A percentile compares a stretch with the other conserved stretches of the same genome.
Conservation (phyloP, 2,113 vertebrate genomes). For the Takifugu bimaculatus region DNA sequence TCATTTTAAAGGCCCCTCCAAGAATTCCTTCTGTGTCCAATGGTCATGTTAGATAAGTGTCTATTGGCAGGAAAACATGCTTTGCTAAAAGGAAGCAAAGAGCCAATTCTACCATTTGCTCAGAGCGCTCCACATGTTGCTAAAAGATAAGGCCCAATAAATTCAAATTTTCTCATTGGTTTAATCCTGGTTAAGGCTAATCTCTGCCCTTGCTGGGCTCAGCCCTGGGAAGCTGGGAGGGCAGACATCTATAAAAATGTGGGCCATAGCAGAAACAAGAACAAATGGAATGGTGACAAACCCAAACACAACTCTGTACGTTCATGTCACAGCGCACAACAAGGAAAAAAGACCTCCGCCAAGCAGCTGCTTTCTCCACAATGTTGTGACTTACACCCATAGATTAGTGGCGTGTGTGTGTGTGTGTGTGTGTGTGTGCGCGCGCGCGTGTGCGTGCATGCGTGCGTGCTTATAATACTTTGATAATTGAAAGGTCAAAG, state of each 20-base stretch:
- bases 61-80: conserved; percentile 60
- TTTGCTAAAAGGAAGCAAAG: conserved; percentile 59
- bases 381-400: too few relatives aligned
- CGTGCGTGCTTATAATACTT: too few relatives aligned
- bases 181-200: conserved; percentile 72
- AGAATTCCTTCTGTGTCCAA: conserved; percentile 56
- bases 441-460: too few relatives aligned
- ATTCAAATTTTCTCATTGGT: conserved; percentile 70
- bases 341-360: too few relatives aligned
- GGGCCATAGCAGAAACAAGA: conserved; percentile 66
- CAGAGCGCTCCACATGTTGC: conserved; percentile 65
- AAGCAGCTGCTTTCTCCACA: too few relatives aligned
- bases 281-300: conserved; percentile 47
- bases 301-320: conserved; percentile 25
- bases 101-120: conserved; percentile 71
- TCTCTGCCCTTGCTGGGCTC: conserved; percentile 68
- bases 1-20: conserved; percentile 40
- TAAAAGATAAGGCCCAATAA: conserved; percentile 71
- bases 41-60: conserved; percentile 71
- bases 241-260: conserved; percentile 63
- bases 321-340: conserved; percentile 13
- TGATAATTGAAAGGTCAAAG: too few relatives aligned
- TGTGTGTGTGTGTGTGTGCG: too few relatives aligned
- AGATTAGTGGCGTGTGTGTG: too few relatives aligned
- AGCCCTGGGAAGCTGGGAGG: conserved; percentile 62